phyloP scores from a whole-genome alignment of 37 sponge, comb jelly and placozoan species.

The Mnemiopsis leidyi region DNA sequence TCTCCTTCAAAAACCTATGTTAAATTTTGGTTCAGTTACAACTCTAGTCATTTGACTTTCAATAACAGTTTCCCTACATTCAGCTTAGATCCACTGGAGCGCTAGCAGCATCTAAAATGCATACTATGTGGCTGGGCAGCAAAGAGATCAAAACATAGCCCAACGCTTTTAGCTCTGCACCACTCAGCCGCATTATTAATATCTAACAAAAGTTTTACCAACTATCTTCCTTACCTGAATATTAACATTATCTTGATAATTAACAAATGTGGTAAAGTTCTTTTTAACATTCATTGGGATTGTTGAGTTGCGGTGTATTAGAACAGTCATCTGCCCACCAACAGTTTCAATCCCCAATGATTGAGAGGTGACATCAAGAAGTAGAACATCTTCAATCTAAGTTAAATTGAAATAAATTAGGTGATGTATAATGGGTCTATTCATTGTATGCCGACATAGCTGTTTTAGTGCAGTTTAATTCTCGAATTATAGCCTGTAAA shows the following conservation, averaged over 20 bases:
- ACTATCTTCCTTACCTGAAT: background rate
- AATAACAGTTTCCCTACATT: too few relatives aligned
- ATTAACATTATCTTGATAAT: conserved; percentile 10
- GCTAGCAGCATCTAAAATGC: too few relatives aligned
- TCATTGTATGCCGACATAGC: too few relatives aligned
- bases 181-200: background rate
- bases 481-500: too few relatives aligned
- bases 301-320: conserved; percentile 12
- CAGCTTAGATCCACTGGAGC: too few relatives aligned
- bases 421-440: too few relatives aligned
- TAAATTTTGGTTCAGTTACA: background rate
- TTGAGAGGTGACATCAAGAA: conserved; percentile 6
- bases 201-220: background rate
- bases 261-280: background rate
- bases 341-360: conserved; percentile 9
- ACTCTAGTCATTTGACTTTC: background rate
- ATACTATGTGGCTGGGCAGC: too few relatives aligned
- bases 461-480: too few relatives aligned
- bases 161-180: background rate
- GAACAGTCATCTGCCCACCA: conserved; percentile 15
- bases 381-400: conserved; percentile 25
- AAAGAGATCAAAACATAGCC: too few relatives aligned
- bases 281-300: conserved; percentile 23
- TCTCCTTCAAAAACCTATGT: conserved; percentile 8
- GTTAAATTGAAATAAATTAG: too few relatives aligned